A percentile compares a stretch with the other conserved stretches of the same genome.
phyloP scores from a whole-genome alignment of 2,113 vertebrate genomes.

The Kryptolebias marmoratus region DNA sequence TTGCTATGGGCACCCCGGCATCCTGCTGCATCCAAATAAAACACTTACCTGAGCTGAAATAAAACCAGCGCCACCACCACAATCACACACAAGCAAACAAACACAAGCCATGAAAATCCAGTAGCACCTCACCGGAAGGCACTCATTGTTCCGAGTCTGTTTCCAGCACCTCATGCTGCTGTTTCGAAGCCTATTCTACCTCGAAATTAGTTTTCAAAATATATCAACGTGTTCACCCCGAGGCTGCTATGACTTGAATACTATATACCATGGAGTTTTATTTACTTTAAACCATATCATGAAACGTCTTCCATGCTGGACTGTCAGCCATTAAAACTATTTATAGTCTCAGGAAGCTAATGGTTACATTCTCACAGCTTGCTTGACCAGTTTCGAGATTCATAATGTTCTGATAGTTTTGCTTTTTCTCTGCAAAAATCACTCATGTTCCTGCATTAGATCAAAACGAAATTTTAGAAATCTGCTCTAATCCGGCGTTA shows the following conservation, averaged over 20 bases:
- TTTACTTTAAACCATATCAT: not conserved
- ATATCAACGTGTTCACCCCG: not conserved
- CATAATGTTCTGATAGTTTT: no score
- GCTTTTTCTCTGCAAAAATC: no score
- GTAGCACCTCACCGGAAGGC: not conserved
- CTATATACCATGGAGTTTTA: not conserved
- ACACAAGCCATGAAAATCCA: not conserved
- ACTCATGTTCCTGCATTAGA: not conserved
- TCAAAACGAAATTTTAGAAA: not conserved
- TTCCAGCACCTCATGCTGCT: not conserved
- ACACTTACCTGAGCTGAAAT: slow-evolving; percentile 1
- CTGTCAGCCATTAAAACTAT: no score
- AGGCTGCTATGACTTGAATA: not conserved
- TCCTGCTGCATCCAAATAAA: not conserved
- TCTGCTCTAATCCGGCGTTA: not conserved
- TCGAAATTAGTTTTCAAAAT: slow-evolving; percentile 9
- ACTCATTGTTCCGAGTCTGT: not conserved
- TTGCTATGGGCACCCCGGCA: not conserved
- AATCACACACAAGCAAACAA: not conserved
- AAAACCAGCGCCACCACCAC: not conserved
- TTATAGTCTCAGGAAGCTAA: no score
- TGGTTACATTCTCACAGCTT: no score
- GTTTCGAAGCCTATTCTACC: slow-evolving; percentile 10
- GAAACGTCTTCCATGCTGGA: not conserved
- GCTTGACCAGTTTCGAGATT: no score